A percentile compares a stretch with the other conserved stretches of the same genome.
These are phyloP conservation scores for Melanitta fusca DNA, from an alignment of 2,797 vertebrate genomes.

Conservation along the genomic window DNA sequence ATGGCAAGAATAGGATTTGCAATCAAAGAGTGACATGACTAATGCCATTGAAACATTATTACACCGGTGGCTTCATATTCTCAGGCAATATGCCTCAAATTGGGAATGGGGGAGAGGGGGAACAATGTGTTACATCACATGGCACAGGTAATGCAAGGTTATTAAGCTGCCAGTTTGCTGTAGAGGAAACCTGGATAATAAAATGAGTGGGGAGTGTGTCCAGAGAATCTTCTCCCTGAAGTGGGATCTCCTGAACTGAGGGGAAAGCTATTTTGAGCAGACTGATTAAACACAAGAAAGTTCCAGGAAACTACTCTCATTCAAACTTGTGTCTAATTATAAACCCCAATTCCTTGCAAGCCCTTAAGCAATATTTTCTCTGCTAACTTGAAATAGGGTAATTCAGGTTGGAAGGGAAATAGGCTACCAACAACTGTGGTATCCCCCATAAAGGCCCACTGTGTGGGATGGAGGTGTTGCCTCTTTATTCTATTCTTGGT, in stretches of 20 bases:
- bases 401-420: not conserved
- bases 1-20: constrained; percentile 29
- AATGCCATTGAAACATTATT: not conserved
- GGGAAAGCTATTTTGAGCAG: constrained; percentile 18
- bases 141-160: not conserved
- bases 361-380: not conserved
- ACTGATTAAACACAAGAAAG: not conserved
- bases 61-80: not conserved
- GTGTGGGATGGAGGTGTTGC: not conserved
- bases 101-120: not conserved
- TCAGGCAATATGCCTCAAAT: not conserved
- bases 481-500: not conserved
- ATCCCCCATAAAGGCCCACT: not conserved
- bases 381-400: not conserved
- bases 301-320: constrained; percentile 6
- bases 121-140: rapidly evolving
- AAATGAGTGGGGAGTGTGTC: not conserved
- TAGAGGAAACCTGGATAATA: not conserved
- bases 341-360: not conserved
- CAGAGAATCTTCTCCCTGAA: not conserved
- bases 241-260: not conserved
- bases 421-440: not conserved
- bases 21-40: constrained; percentile 29
- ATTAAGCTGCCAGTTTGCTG: not conserved
- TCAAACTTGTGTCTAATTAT: not conserved